Conservation (phyloP, 2,113 vertebrate genomes). For the Amblyornis subalaris region DNA sequence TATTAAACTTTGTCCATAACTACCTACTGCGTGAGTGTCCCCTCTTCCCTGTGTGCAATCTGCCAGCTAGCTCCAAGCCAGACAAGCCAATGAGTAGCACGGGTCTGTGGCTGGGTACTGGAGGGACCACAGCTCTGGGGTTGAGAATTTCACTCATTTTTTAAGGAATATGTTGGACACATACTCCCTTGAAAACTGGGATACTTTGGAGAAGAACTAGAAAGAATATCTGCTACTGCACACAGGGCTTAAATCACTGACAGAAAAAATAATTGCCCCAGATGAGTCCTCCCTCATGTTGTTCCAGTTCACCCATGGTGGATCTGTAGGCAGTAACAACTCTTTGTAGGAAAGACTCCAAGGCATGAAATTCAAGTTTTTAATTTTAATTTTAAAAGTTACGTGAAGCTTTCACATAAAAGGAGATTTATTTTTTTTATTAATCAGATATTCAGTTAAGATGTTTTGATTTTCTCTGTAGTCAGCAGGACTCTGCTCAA, state of each 20-base stretch:
- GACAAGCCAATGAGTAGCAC: not conserved
- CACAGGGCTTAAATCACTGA: not conserved
- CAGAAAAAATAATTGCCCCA: not conserved
- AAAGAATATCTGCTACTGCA: not conserved
- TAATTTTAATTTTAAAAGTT: not conserved
- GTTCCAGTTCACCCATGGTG: not conserved
- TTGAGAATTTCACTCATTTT: not conserved
- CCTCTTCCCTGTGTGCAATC: not conserved
- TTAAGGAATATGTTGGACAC: not conserved
- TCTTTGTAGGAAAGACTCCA: not conserved
- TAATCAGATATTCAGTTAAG: not conserved
- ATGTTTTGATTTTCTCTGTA: not conserved
- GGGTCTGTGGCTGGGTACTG: not conserved
- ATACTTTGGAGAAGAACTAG: not conserved
- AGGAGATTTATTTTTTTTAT: not conserved
- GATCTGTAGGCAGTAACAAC: not conserved
- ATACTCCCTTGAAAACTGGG: not conserved
- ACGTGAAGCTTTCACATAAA: not conserved
- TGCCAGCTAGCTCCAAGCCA: not conserved
- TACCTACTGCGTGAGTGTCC: too few species aligned
- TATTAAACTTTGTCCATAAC: not conserved
- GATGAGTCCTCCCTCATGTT: not conserved
- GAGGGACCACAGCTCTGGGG: not conserved
- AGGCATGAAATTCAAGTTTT: not conserved
- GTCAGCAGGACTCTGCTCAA: conserved; percentile 20